Base-by-base conservation (phyloP, 1,140 invertebrate genomes). In the Pseudoatta argentina region DNA sequence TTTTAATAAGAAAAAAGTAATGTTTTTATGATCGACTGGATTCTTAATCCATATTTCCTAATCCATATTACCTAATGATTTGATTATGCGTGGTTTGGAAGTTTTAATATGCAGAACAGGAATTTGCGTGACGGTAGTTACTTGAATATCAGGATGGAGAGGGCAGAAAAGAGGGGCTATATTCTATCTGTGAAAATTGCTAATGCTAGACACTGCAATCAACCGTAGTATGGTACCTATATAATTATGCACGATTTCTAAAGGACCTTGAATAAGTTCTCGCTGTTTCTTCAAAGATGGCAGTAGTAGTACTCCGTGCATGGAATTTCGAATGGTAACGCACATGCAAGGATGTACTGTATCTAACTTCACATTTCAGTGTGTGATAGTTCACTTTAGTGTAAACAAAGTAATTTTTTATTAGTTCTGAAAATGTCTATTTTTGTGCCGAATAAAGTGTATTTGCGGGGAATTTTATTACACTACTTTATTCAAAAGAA, bases 101-200 rank as follows among this genome's bases (percentile, higher is more conserved):
- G 24, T 59, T 75, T 39, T 53, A 72, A 72, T 72, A 4, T 27
- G 44, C 44, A 16, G 1, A 72, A 72, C 44, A 51, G 16, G 48
- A 72, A 53, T 72, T 27, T 18, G 16, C 6, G 21, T 53, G 7
- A 18, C 8, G n/a, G 39, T 27, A 53, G 18, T 72, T 66, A 10
- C 10, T 27, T 61, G 12, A 63, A 27, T 30, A 63, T 63, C 30
- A 44, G 34, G 0, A 3, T 2, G 2, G 12, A 2, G 66, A 51
- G 3, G 8, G 39, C 2, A 51, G 0, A 14, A 51, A 69, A 24
- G 6, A 48, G 21, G 12, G 21, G 7, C 12, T 7, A 44, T 12
- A 67, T 24, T 48, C 12, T 69, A 69, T 48, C 0, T 44, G 34
- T 16, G 4, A 69, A 69, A 69, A 69, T 69, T 69, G 12, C n/a